A percentile compares a stretch with the other conserved stretches of the same genome.
Conservation (phyloP, 2,113 vertebrate species). For the Sylvia atricapilla region DNA sequence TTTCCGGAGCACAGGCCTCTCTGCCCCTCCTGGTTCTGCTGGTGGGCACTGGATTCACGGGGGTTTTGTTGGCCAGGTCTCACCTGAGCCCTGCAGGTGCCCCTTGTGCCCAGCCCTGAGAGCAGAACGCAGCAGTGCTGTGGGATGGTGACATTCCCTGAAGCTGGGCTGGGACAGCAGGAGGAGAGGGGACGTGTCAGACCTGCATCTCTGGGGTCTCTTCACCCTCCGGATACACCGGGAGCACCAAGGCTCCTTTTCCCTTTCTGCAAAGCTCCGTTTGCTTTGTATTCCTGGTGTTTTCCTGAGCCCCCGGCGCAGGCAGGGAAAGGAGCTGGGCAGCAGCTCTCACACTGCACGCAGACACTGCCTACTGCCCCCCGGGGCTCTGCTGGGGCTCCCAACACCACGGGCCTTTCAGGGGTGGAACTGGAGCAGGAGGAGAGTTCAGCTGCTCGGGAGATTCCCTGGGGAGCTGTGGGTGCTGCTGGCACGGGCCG, state of each 20-base stretch:
- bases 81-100: not conserved
- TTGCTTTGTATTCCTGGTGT: not conserved
- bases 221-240: not conserved
- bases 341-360: accelerated
- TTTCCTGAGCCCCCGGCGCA: not conserved
- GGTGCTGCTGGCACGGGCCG: not conserved
- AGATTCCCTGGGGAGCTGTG: not conserved
- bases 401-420: not conserved
- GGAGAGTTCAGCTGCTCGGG: not conserved
- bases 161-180: too few species aligned
- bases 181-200: not conserved
- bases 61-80: not conserved
- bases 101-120: accelerated
- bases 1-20: not conserved
- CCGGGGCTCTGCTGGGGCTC: not conserved
- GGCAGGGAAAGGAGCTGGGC: accelerated
- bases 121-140: accelerated
- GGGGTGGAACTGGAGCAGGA: not conserved
- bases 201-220: not conserved
- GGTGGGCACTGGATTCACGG: too few species aligned
- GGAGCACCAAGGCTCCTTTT: not conserved
- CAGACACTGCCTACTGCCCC: not conserved
- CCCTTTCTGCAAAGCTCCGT: too few species aligned
- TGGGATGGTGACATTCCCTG: accelerated
- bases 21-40: not conserved